Evolutionary conservation across 2,888 invertebrate genomes (phyloP), one percentile per base, ranked within the genome.

Genomic region (Pediacus dermestoides): DNA sequence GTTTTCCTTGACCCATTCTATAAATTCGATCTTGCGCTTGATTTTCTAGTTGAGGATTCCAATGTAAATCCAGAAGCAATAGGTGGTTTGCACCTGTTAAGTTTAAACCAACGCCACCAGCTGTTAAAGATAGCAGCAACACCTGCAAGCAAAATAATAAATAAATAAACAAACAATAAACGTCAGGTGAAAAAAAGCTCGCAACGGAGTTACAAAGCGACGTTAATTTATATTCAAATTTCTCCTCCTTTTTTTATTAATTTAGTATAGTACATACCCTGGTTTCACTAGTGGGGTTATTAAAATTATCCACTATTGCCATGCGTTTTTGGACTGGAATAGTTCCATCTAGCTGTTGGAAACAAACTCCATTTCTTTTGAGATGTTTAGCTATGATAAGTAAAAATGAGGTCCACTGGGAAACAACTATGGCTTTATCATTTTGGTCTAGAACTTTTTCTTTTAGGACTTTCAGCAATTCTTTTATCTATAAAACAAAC

Each of bases 1-100:
- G 68, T 59, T 85, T 88, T 30, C 68, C 78, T 67, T 96, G 96
- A 0, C 95, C 95, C 46, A 95, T 82, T 42, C 95, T 74, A 70
- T 94, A 93, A 44, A 96, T 84, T 43, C 96, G 76, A 72, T 96
- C 96, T 70, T 89, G 90, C 0, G 95, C 96, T 68, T 96, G 96
- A 26, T 83, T 77, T 69, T 97, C 96, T 28, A 96, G 70, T 60
- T 95, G 94, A 0, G 96, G 96, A 76, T 96, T 97, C 93, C 95
- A 97, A 69, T 96, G 95, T 34, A 92, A 78, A 71, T 97, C 96
- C 12, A 93, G 68, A 16, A 97, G 72, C 16, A 95, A 76, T 30
- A 97, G 75, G 67, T 96, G 91, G 73, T 89, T 94, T 1, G 85
- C 96, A 2, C 95, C 96, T 38, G 88, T 77, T 35, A 96, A 75